Evolutionary conservation across 2,113 vertebrate species (phyloP).

Genomic region (Malurus melanocephalus): DNA sequence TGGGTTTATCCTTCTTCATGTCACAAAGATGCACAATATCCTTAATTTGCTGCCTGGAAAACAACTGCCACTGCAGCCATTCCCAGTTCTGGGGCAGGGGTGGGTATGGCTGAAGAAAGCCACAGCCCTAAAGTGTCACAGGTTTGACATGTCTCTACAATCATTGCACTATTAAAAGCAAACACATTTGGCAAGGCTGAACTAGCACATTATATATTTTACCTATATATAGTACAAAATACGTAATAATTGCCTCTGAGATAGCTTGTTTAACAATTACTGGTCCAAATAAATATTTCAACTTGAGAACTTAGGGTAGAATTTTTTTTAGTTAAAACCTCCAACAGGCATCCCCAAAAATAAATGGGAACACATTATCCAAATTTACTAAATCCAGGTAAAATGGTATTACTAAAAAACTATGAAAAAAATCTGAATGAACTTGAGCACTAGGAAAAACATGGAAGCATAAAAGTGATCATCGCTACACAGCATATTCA

Average conservation of each 20-base stretch:
- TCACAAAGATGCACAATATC: background rate
- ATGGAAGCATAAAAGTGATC: conserved; percentile 56
- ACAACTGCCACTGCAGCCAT: background rate
- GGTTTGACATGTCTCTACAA: conserved; percentile 54
- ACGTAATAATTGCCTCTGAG: conserved; percentile 33
- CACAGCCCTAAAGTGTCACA: conserved; percentile 64
- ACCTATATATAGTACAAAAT: conserved; percentile 53
- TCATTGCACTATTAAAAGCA: conserved; percentile 54
- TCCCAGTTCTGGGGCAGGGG: background rate
- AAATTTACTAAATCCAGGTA: conserved; percentile 40
- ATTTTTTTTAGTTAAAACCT: conserved; percentile 46
- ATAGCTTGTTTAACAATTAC: conserved; percentile 46
- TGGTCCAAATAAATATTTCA: conserved; percentile 54
- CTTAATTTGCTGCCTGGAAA: conserved; percentile 13
- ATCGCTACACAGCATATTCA: conserved; percentile 22
- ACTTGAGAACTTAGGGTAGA: conserved; percentile 27
- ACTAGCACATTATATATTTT: conserved; percentile 53
- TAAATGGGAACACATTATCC: conserved; percentile 11
- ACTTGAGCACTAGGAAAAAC: conserved; percentile 61
- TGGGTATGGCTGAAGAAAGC: conserved; percentile 23
- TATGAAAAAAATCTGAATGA: conserved; percentile 51
- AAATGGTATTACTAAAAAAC: conserved; percentile 58
- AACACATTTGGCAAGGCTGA: conserved; percentile 52
- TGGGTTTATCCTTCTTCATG: background rate
- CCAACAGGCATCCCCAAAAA: conserved; percentile 38